Conservation (phyloP, 2,113 vertebrate genomes). For the Actenoides lindsayi region DNA sequence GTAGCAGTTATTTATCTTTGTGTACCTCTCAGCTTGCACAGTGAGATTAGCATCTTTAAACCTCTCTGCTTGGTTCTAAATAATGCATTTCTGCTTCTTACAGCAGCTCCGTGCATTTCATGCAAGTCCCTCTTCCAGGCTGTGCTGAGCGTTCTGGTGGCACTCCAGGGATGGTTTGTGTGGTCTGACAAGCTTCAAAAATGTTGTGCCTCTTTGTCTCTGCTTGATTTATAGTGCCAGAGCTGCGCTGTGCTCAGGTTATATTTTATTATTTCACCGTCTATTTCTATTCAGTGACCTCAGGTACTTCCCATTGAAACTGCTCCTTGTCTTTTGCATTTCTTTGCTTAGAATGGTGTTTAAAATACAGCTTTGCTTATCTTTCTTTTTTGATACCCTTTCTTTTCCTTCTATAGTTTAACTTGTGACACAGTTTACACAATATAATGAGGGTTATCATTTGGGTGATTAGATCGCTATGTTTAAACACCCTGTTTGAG, state of each 20-base stretch:
- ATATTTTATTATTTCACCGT: neutral
- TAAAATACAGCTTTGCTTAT: neutral
- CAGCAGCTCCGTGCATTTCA: neutral
- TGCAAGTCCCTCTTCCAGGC: neutral
- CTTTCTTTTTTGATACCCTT: neutral
- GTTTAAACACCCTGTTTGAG: neutral
- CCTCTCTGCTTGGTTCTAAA: neutral
- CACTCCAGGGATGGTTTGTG: neutral
- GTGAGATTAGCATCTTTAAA: neutral
- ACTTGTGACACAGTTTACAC: neutral
- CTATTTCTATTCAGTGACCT: neutral
- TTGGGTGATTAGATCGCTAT: neutral
- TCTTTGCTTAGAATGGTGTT: neutral
- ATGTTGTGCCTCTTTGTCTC: neutral
- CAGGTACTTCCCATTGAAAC: neutral
- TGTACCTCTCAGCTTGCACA: neutral
- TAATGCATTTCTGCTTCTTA: neutral
- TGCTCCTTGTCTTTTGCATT: neutral
- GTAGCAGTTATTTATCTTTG: neutral
- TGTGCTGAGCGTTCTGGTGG: neutral
- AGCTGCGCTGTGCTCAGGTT: neutral
- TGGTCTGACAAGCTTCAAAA: neutral
- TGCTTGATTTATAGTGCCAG: neutral
- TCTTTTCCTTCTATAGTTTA: neutral
- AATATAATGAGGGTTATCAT: constrained; percentile 5